These are phyloP conservation scores for Lasioglossum villosulum DNA, from an alignment of 2,888 invertebrate species.

Conservation along the genomic window DNA sequence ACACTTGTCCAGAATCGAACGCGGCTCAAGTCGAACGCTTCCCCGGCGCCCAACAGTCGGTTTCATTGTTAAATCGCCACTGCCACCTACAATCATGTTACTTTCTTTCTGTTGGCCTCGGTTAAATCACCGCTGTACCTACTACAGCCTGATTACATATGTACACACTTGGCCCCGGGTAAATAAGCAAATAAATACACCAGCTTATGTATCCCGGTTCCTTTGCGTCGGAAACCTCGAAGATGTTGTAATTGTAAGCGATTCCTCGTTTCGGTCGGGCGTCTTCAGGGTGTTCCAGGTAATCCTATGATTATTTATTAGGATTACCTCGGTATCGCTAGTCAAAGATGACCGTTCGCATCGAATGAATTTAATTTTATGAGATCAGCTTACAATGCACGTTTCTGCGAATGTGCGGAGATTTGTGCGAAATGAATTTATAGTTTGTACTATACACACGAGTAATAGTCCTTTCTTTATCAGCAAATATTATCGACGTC, in stretches of 20 bases:
- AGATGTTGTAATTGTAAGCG: slow-evolving; percentile 41
- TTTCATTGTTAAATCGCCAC: slow-evolving; percentile 75
- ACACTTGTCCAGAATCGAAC: slow-evolving; percentile 50
- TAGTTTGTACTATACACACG: neutral
- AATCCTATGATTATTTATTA: slow-evolving; percentile 27
- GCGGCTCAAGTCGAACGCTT: slow-evolving; percentile 38
- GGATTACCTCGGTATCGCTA: neutral
- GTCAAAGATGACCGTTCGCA: neutral
- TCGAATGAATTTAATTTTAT: neutral
- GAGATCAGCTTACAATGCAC: neutral
- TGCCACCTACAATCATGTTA: slow-evolving; percentile 78
- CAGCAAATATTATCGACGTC: neutral
- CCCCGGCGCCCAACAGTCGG: slow-evolving; percentile 43
- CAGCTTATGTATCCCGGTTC: slow-evolving; percentile 25
- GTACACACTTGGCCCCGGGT: slow-evolving; percentile 47
- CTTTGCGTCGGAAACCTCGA: slow-evolving; percentile 32
- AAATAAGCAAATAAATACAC: slow-evolving; percentile 57
- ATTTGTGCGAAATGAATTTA: neutral
- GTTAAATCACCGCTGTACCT: slow-evolving; percentile 73
- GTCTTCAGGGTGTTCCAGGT: slow-evolving; percentile 11
- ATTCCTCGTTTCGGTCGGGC: slow-evolving; percentile 5
- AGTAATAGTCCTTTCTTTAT: neutral
- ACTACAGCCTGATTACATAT: slow-evolving; percentile 66
- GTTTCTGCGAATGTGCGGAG: neutral
- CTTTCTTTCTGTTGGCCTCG: slow-evolving; percentile 75